Percentiles rank a stretch among this genome's conserved stretches.
These are phyloP conservation scores for Saccostrea echinata DNA, from an alignment of 1,140 invertebrate genomes.

Conservation along the genomic window DNA sequence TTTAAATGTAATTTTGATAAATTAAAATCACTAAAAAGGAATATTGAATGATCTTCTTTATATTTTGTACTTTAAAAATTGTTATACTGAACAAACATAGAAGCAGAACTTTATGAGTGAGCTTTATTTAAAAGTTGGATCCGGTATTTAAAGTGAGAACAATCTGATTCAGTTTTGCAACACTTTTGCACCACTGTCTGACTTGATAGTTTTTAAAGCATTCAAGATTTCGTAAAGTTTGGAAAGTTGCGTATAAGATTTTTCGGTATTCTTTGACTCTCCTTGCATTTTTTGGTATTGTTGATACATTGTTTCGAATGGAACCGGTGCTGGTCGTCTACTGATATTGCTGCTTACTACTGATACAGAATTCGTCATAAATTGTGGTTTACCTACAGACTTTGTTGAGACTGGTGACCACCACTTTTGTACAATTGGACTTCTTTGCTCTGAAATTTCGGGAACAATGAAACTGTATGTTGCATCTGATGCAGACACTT, in stretches of 20 bases:
- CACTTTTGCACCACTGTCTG: neutral
- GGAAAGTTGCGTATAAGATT: conserved; percentile 13
- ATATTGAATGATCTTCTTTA: no score
- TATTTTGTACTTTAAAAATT: no score
- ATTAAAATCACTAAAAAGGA: no score
- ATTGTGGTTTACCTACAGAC: neutral
- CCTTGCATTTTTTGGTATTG: conserved; percentile 2
- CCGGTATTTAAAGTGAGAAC: neutral
- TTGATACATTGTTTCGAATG: conserved; percentile 8
- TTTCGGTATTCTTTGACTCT: neutral
- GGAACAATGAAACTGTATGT: neutral
- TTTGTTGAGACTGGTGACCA: neutral
- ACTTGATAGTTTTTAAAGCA: neutral
- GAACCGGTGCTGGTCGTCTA: neutral
- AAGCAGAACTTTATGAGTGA: no score
- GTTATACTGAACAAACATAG: no score
- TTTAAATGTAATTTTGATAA: no score
- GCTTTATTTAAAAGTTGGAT: no score
- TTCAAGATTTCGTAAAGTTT: conserved; percentile 2
- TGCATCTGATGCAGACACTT: neutral
- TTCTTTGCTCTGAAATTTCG: neutral
- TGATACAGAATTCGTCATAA: neutral
- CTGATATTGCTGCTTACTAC: neutral
- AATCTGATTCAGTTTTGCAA: neutral
- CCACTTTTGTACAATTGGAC: neutral